Evolutionary conservation across 2,113 vertebrate species (phyloP), one percentile per base, ranked within the genome.

Genomic region (Martes martes): DNA sequence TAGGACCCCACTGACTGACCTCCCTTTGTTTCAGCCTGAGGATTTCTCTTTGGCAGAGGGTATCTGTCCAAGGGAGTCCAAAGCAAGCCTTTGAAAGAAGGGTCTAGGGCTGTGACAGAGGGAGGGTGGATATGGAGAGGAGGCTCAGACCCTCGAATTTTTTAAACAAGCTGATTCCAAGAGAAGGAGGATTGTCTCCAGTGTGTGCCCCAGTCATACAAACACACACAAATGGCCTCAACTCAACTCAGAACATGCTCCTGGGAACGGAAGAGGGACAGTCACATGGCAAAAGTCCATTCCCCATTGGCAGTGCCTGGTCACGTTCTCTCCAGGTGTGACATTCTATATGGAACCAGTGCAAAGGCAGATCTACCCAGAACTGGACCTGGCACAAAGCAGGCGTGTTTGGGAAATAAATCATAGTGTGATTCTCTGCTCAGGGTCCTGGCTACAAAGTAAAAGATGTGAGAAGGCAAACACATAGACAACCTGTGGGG

Each of bases 131-230:
- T 21, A 11, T 4, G 24, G 31, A n/a, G 42, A 67, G 76, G 11
- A n/a, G 63, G 13, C 21, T n/a, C 36, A 79, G 71, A 28, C 15
- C 24, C 24, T 14, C 1, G 0, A 0, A 2, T 19, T 50, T 65
- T 11, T 78, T 11, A 42, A 33, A 28, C 8, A 31, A 45, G 11
- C 86, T 78, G 59, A n/a, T 47, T 10, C 4, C 1, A 9, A 52
- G 47, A 57, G 50, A 73, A 63, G n/a, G 45, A 57, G 15, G 50
- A 13, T 14, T 13, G 76, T 28, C 80, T 45, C 33, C 14, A 10
- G 4, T 2, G 33, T 39, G 16, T 6, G 28, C n/a, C 76, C 65
- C 13, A 0, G 67, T 47, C 10, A 76, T 26, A 36, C 23, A 19
- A 15, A 2, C 39, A 45, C 39, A 61, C 23, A 10, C 50, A 26